Evolutionary conservation across 2,113 vertebrate genomes (phyloP), one percentile per base, ranked within the genome.

Genomic region (Notarius quadriscutis): DNA sequence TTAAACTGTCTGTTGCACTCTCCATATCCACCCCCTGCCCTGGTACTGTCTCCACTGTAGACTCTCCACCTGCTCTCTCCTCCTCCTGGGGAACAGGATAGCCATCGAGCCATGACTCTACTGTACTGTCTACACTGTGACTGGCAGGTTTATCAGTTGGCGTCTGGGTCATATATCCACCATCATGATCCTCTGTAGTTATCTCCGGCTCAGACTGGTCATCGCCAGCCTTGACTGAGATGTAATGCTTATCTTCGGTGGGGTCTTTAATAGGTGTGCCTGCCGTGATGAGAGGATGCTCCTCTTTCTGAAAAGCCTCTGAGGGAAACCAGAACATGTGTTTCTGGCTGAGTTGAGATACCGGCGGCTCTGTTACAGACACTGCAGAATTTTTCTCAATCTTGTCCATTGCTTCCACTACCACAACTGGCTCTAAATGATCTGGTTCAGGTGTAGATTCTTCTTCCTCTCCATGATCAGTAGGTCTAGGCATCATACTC

Each of bases 321-420:
- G 94, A 95, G 1, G 97, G 96, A 89, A 97, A 96, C 98, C 97
- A 97, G 92, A 98, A 96, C 60, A 96, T 92, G 86, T 97, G 95
- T 90, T 98, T 99, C 89, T 96, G 96, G 84, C 96, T 97, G 48
- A 97, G 92, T 22, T 93, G 91, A 78, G 97, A 96, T 50, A 97
- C 93, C 0, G 97, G 95, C 22, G 94, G 94, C 48, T 96, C 95
- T 4, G 96, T 96, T 84, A 94, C 92, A 88, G 88, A 87, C 7
- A 88, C 86, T n/a, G 60, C 60, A 25, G 89, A 90, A 71, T 91
- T 93, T 65, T 92, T 91, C 74, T 92, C 90, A 58, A 85, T 83
- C 48, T 30, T 87, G 57, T 83, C 87, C 34, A 60, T 69, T 77
- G 82, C 14, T 77, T 91, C 62, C 58, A 58, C 79, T 86, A 53